A percentile compares a stretch with the other conserved stretches of the same genome.
Conservation (phyloP, 2,888 invertebrate species). For the Steromphala cineraria region DNA sequence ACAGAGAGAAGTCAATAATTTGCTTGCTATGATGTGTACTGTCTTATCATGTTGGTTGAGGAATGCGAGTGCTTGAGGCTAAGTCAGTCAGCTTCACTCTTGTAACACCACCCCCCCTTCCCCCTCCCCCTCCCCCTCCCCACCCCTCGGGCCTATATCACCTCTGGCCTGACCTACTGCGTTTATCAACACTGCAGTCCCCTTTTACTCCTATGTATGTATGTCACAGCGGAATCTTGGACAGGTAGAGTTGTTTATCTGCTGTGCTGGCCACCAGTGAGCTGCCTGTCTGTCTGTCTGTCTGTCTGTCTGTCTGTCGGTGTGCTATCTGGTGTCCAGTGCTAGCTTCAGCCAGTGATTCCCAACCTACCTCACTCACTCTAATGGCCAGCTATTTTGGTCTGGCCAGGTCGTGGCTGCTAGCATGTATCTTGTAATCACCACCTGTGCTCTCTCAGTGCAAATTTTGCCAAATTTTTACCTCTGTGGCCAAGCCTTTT, state of each 20-base stretch:
- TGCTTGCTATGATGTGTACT: background rate
- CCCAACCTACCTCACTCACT: background rate
- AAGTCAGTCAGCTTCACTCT: background rate
- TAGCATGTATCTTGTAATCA: constrained; percentile 1
- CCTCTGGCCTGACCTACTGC: too few relatives aligned
- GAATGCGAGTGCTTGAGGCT: background rate
- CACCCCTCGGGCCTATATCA: too few relatives aligned
- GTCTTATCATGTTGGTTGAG: background rate
- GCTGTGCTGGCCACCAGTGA: too few relatives aligned
- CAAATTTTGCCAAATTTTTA: background rate
- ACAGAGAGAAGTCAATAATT: background rate
- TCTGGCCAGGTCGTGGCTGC: background rate
- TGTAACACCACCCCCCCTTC: background rate
- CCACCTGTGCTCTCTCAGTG: background rate
- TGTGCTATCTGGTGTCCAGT: too few relatives aligned
- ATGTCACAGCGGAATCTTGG: too few relatives aligned
- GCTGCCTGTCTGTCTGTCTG: too few relatives aligned
- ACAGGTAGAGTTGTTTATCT: too few relatives aligned
- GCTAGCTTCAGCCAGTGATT: too few relatives aligned
- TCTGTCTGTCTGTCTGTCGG: too few relatives aligned
- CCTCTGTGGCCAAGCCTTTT: too few relatives aligned
- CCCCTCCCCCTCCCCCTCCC: background rate
- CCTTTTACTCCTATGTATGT: too few relatives aligned
- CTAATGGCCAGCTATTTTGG: constrained; percentile 6
- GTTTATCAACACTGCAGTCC: too few relatives aligned